These are phyloP conservation scores for Spialia ferax DNA, from an alignment of 2,888 invertebrate genomes.

Conservation along the genomic window DNA sequence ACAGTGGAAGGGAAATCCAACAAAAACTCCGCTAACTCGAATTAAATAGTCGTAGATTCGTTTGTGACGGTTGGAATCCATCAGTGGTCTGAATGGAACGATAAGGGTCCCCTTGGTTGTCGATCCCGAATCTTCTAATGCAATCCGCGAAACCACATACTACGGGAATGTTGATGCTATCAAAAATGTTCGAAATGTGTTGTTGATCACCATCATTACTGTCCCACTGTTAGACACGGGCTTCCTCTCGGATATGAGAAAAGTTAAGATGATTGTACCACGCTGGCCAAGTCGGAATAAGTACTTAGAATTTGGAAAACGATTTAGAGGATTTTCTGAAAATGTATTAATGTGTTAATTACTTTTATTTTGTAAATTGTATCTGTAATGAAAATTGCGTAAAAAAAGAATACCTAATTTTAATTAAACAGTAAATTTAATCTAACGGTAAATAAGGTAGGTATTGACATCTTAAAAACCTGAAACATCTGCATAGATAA, in stretches of 20 bases:
- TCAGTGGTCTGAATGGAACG: constrained; percentile 57
- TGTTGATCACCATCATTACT: neutral
- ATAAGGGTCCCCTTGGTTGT: constrained; percentile 21
- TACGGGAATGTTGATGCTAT: neutral
- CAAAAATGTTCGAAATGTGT: neutral
- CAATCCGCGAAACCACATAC: neutral
- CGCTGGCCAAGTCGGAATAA: neutral
- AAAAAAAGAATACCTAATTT: too few relatives aligned
- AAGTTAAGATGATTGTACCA: neutral
- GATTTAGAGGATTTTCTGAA: neutral
- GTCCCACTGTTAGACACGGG: neutral
- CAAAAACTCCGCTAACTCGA: constrained; percentile 77
- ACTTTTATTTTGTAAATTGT: too few relatives aligned
- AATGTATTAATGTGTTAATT: too few relatives aligned
- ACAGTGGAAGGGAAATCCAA: constrained; percentile 55
- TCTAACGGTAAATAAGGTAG: too few relatives aligned
- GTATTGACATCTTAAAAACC: too few relatives aligned
- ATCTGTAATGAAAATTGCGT: too few relatives aligned
- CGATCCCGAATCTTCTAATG: neutral
- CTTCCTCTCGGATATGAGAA: neutral
- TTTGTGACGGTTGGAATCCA: constrained; percentile 75
- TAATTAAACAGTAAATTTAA: too few relatives aligned
- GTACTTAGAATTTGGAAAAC: neutral
- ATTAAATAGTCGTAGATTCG: constrained; percentile 80
- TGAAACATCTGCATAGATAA: too few relatives aligned